These are phyloP conservation scores for Brachyalestes nurse DNA, from an alignment of 2,797 vertebrate genomes.

Conservation along the genomic window DNA sequence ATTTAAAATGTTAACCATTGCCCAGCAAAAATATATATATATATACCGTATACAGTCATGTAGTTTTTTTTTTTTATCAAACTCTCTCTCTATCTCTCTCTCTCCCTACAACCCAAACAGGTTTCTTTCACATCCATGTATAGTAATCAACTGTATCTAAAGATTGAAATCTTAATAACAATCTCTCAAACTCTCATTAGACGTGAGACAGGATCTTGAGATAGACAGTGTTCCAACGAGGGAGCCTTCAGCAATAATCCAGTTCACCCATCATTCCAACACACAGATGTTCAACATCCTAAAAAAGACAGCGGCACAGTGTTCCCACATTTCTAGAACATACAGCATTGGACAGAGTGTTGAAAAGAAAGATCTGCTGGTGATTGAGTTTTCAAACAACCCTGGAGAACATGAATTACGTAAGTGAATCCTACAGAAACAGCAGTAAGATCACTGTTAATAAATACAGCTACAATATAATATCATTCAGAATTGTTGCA, in stretches of 20 bases:
- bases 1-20: no score
- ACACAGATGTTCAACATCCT: slow-evolving; percentile 82
- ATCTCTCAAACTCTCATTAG: slow-evolving; percentile 23
- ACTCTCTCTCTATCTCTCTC: no score
- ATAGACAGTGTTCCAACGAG: slow-evolving; percentile 61
- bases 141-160: background rate
- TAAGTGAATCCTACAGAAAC: slow-evolving; percentile 54
- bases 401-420: slow-evolving; percentile 90
- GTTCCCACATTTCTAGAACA: slow-evolving; percentile 84
- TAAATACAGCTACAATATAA: background rate
- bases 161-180: background rate
- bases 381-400: slow-evolving; percentile 92
- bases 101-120: no score
- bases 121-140: background rate
- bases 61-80: background rate
- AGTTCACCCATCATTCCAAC: slow-evolving; percentile 86
- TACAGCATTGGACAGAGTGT: slow-evolving; percentile 93
- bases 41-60: no score
- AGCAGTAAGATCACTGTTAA: no score
- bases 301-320: slow-evolving; percentile 82
- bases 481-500: background rate
- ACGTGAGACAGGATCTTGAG: slow-evolving; percentile 49
- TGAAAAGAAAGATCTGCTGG: slow-evolving; percentile 89
- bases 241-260: slow-evolving; percentile 73
- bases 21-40: no score